A percentile compares a stretch with the other conserved stretches of the same genome.
Conservation (phyloP, 1,140 invertebrate genomes). For the Galleria mellonella region DNA sequence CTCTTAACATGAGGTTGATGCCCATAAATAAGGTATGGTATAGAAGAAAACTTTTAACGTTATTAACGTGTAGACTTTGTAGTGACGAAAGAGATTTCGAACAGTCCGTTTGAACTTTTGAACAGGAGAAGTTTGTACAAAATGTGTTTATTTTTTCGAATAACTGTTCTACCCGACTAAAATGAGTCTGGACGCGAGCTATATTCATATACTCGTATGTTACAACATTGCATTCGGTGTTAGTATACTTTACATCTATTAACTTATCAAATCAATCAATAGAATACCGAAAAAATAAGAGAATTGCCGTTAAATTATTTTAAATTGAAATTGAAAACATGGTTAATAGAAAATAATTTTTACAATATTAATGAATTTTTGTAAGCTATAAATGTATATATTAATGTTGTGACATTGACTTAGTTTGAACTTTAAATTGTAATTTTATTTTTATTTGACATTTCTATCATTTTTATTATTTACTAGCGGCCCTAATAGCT, state of each 20-base stretch:
- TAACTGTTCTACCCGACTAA: background rate
- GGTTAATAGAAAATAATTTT: too few species aligned
- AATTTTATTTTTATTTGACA: too few species aligned
- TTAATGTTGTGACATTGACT: too few species aligned
- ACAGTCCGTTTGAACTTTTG: background rate
- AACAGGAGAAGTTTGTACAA: background rate
- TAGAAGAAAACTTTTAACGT: background rate
- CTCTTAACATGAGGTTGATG: constrained; percentile 2
- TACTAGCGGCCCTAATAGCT: too few species aligned
- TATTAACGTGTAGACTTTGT: background rate
- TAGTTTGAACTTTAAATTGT: too few species aligned
- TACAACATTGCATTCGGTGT: background rate
- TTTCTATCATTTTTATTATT: too few species aligned
- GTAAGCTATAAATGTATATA: too few species aligned
- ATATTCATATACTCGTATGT: background rate
- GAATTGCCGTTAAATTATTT: too few species aligned
- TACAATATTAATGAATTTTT: too few species aligned
- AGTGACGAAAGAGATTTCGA: background rate
- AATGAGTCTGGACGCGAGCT: background rate
- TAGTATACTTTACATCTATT: background rate
- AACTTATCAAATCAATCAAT: background rate
- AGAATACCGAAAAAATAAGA: too few species aligned
- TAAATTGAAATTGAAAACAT: too few species aligned
- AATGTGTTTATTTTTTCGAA: background rate
- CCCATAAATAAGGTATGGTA: too few species aligned